Conservation (phyloP, 1,140 invertebrate genomes). For the Papilio helenus region DNA sequence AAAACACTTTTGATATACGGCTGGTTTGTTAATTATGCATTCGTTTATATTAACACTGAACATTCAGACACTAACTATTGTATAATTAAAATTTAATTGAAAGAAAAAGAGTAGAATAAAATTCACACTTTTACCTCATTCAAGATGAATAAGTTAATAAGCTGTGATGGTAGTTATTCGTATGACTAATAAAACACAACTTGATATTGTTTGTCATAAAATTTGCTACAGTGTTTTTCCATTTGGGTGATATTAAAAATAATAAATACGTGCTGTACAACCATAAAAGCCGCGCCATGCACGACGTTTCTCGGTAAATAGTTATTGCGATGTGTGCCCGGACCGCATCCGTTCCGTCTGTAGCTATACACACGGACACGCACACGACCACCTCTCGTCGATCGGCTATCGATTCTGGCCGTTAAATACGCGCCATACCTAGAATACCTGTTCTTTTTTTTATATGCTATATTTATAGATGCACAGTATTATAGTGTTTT, state of each 20-base stretch:
- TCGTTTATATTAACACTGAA: too few species aligned
- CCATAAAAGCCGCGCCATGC: slow-evolving; percentile 44
- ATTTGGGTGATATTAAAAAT: slow-evolving; percentile 9
- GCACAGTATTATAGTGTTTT: slow-evolving; percentile 7
- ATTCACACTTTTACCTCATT: neutral
- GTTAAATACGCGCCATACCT: slow-evolving; percentile 51
- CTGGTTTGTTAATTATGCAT: too few species aligned
- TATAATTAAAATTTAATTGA: neutral
- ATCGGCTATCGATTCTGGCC: slow-evolving; percentile 69
- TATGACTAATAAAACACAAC: neutral
- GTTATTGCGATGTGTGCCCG: slow-evolving; percentile 47
- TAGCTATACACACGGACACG: slow-evolving; percentile 40
- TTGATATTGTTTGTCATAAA: neutral
- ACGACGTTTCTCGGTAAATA: slow-evolving; percentile 58
- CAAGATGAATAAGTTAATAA: neutral
- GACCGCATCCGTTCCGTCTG: slow-evolving; percentile 64
- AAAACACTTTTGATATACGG: too few species aligned
- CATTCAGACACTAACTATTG: too few species aligned
- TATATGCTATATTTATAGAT: neutral
- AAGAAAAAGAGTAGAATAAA: neutral
- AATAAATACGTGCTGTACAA: slow-evolving; percentile 40
- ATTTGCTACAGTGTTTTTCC: neutral
- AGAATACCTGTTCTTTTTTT: slow-evolving; percentile 42
- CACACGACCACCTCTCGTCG: slow-evolving; percentile 51
- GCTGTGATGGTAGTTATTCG: neutral